Percentiles rank a stretch among this genome's conserved stretches.
These are phyloP conservation scores for Notospermus geniculatus DNA, from an alignment of 1,140 invertebrate species.

Conservation along the genomic window DNA sequence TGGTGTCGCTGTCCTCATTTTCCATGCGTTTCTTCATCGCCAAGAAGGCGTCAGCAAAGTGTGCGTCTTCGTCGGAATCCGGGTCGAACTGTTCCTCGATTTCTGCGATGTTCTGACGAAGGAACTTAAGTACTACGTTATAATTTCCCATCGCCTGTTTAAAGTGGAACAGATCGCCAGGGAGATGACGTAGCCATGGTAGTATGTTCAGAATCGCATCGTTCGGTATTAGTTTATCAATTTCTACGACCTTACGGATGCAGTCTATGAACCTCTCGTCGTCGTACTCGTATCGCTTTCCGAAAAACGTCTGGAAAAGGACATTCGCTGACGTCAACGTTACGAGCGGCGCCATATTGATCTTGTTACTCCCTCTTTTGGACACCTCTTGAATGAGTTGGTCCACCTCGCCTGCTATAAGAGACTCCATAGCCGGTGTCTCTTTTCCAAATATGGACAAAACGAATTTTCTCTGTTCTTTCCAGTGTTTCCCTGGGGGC, in stretches of 20 bases:
- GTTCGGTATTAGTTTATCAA: not conserved
- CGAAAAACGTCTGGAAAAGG: too few species aligned
- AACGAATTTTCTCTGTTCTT: too few species aligned
- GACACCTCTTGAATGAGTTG: too few species aligned
- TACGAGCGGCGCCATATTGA: too few species aligned
- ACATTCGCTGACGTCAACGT: too few species aligned
- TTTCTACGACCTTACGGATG: not conserved
- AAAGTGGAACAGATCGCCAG: not conserved
- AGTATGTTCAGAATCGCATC: not conserved
- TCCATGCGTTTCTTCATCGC: not conserved
- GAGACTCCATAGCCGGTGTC: too few species aligned
- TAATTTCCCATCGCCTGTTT: not conserved
- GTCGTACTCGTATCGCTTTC: not conserved
- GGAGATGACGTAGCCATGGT: not conserved
- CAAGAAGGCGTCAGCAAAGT: not conserved
- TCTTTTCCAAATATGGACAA: too few species aligned
- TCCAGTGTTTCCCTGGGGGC: too few species aligned
- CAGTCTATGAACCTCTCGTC: not conserved
- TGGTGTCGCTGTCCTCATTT: not conserved
- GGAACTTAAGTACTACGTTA: not conserved
- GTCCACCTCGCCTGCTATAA: too few species aligned
- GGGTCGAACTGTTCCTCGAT: not conserved
- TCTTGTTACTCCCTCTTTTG: too few species aligned
- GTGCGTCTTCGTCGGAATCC: not conserved
- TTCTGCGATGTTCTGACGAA: not conserved